Evolutionary conservation across 2,888 invertebrate species (phyloP), one percentile per base, ranked within the genome.

Genomic region (Myathropa florea): DNA sequence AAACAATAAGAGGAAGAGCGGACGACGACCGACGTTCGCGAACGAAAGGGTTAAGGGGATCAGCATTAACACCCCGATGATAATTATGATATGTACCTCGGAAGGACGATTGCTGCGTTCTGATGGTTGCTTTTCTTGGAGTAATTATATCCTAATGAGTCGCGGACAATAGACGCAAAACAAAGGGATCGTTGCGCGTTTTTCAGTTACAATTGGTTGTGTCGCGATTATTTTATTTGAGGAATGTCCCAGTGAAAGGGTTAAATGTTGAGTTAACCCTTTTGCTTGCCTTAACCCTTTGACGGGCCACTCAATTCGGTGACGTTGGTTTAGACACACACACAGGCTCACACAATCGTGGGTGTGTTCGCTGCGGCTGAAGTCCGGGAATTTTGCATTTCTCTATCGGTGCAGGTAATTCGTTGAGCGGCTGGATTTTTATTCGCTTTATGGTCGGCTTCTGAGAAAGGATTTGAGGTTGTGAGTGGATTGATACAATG

Each of bases 81-180:
- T 26, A 60, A 60, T 26, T 60, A 24, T 26, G 28, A 60, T 28
- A 60, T 14, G 60, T 60, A 26, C 60, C 60, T 60, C 28, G 7
- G n/a, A 18, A 46, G 46, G 46, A 46, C 46, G 6, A 18, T 7
- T 21, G 33, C 18, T 6, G 46, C n/a, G n/a, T n/a, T n/a, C n/a
- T 59, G 39, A 59, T 75, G 70, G 39, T 65, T 73, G 67, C 53
- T 71, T 75, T 84, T 82, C 82, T 72, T 75, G 68, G 78, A 78
- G 86, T 83, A 75, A 83, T 83, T 79, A 83, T 75, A 63, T 75
- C 86, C 78, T 83, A 86, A 82, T 86, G 83, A 86, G 70, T 75
- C 18, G 24, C 53, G 80, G 82, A 75, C 63, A 68, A 73, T 86
- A 78, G 78, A 83, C 26, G 4, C 26, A 39, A 73, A 46, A 83